Conservation (phyloP, 2,888 invertebrate genomes). For the Ganaspis brasiliensis region DNA sequence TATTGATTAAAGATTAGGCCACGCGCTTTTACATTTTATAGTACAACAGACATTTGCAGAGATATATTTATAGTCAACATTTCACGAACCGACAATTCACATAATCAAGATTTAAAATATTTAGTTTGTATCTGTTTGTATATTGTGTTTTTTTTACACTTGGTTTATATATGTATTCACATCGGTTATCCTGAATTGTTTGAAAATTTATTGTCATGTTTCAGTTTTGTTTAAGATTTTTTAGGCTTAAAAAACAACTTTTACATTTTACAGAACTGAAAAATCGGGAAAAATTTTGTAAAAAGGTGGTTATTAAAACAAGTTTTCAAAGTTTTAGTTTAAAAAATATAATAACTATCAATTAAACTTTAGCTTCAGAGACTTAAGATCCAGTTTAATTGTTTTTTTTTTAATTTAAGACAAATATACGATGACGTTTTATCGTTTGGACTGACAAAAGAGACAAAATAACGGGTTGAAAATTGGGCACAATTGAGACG, state of each 20-base stretch:
- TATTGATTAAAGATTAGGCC: conserved; percentile 26
- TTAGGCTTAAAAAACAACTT: too few species aligned
- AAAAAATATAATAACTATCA: too few species aligned
- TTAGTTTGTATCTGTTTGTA: conserved; percentile 7
- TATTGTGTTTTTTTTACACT: not conserved
- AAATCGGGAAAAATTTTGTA: too few species aligned
- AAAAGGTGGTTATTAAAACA: too few species aligned
- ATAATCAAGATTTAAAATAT: conserved; percentile 16
- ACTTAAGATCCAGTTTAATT: not conserved
- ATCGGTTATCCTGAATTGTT: not conserved
- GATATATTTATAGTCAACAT: not conserved
- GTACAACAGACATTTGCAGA: not conserved
- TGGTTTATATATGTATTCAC: not conserved
- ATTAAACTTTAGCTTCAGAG: too few species aligned
- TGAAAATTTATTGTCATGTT: not conserved
- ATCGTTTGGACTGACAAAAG: conserved; percentile 4
- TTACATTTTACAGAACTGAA: too few species aligned
- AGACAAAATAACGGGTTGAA: conserved; percentile 21
- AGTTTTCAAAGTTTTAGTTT: too few species aligned
- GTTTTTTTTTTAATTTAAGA: not conserved
- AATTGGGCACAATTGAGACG: conserved; percentile 32
- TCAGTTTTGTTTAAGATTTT: not conserved
- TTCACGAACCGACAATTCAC: conserved; percentile 9
- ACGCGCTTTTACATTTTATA: conserved; percentile 12
- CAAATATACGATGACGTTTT: conserved; percentile 23